These are phyloP conservation scores for Aphodius granarius DNA, from an alignment of 2,888 invertebrate species.

Conservation along the genomic window DNA sequence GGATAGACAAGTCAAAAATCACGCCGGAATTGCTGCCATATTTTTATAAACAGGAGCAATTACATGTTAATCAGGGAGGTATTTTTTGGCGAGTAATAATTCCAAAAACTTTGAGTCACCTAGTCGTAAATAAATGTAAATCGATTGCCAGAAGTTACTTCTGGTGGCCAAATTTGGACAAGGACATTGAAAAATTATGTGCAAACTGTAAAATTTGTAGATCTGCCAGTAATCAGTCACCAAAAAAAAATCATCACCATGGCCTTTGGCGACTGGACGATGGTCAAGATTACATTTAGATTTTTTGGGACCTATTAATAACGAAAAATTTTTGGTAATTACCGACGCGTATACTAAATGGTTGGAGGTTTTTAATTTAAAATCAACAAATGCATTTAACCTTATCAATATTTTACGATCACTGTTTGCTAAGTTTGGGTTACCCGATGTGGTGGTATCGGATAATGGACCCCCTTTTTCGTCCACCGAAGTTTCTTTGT, in stretches of 20 bases:
- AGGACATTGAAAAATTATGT: conserved; percentile 13
- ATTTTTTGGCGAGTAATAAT: conserved; percentile 12
- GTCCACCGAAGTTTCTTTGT: neutral
- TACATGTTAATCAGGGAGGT: neutral
- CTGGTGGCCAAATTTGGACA: conserved; percentile 19
- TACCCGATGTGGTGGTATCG: conserved; percentile 1
- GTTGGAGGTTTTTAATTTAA: too few relatives aligned
- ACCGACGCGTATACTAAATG: too few relatives aligned
- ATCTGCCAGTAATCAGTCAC: neutral
- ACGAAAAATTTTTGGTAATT: too few relatives aligned
- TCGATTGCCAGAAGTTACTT: conserved; percentile 20
- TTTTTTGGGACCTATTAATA: too few relatives aligned
- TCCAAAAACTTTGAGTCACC: conserved; percentile 5
- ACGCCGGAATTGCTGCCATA: neutral
- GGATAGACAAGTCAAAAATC: neutral
- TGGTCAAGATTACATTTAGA: too few relatives aligned
- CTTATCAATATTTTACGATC: too few relatives aligned
- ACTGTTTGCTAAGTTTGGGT: too few relatives aligned
- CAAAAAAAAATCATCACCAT: too few relatives aligned
- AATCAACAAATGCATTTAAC: too few relatives aligned
- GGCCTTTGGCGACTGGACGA: too few relatives aligned
- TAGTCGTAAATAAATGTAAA: conserved; percentile 20
- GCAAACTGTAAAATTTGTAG: conserved; percentile 11
- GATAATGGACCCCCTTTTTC: neutral
- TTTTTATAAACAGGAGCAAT: neutral